A percentile compares a stretch with the other conserved stretches of the same genome.
Conservation (phyloP, 92 coral and sea anemone genomes). For the Blastomussa wellsi region DNA sequence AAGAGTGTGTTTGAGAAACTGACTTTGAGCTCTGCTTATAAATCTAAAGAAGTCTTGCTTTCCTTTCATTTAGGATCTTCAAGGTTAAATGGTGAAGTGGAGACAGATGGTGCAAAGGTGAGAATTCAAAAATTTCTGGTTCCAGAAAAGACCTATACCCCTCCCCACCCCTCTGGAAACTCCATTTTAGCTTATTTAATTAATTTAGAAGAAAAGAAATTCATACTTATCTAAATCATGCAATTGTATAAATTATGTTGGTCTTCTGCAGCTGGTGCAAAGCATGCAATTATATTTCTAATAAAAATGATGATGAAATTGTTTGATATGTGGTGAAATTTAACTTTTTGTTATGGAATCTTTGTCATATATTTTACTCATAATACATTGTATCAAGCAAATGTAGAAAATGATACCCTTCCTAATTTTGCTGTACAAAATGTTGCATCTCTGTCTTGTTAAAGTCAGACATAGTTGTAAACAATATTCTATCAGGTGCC, state of each 20-base stretch:
- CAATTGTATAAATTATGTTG: neutral
- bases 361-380: neutral
- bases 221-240: neutral
- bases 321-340: neutral
- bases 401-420: neutral
- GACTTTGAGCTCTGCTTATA: neutral
- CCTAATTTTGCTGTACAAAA: neutral
- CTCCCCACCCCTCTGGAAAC: neutral
- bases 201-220: neutral
- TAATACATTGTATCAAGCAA: neutral
- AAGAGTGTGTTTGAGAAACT: neutral
- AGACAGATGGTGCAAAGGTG: slow-evolving; percentile 81
- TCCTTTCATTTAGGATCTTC: slow-evolving; percentile 63
- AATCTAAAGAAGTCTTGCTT: neutral
- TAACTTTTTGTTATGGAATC: neutral
- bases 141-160: neutral
- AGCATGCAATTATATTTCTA: neutral
- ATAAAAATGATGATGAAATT: neutral
- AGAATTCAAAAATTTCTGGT: neutral
- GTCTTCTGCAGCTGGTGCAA: neutral
- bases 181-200: neutral
- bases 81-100: slow-evolving; percentile 78
- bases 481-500: slow-evolving; percentile 5
- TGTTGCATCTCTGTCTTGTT: neutral
- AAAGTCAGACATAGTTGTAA: neutral